phyloP scores from a whole-genome alignment of 2,113 vertebrate genomes.

The Microcebus lehilahytsara region DNA sequence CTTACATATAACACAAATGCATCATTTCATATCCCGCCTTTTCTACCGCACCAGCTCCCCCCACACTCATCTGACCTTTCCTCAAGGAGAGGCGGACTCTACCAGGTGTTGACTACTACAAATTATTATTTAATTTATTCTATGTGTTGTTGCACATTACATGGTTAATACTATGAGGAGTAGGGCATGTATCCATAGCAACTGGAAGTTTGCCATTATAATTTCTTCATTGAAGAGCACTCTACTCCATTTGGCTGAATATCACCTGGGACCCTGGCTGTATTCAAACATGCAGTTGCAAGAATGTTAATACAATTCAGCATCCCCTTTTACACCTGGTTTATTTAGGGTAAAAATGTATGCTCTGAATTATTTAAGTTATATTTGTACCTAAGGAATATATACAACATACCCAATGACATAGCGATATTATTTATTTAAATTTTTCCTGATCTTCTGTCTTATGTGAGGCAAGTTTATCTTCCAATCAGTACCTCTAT shows the following conservation, averaged over 20 bases:
- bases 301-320: neutral
- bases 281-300: neutral
- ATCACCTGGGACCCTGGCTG: neutral
- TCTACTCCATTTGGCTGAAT: neutral
- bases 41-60: neutral
- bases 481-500: neutral
- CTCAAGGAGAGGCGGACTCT: neutral
- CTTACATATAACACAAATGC: neutral
- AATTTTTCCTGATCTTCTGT: neutral
- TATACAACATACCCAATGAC: rapidly evolving
- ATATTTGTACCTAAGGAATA: neutral
- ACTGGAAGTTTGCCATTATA: neutral
- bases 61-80: neutral
- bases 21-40: too few relatives aligned
- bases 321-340: neutral
- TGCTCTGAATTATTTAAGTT: neutral
- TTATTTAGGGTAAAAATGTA: neutral
- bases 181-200: too few relatives aligned
- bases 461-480: neutral
- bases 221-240: neutral
- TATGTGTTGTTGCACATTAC: too few relatives aligned
- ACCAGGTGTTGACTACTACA: neutral
- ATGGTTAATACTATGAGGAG: neutral
- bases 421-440: neutral
- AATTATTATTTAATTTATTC: neutral